Percentiles rank a stretch among this genome's conserved stretches.
Evolutionary conservation across 2,888 invertebrate genomes (phyloP).

Genomic region (Alviniconcha strummeri): DNA sequence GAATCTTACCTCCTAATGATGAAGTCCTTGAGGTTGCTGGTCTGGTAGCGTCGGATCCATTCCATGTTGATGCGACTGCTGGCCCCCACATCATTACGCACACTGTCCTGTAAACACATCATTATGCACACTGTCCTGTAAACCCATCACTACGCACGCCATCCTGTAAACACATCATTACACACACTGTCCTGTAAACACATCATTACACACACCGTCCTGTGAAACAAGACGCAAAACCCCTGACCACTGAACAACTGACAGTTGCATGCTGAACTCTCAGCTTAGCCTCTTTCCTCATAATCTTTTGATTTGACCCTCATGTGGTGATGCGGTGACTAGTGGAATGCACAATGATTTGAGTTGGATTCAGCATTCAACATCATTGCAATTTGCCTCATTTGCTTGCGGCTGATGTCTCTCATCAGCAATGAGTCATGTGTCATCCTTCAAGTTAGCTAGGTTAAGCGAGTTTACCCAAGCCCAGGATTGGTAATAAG

Average conservation of each 20-base stretch:
- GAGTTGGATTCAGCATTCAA: too few relatives aligned
- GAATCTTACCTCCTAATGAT: conserved; percentile 77
- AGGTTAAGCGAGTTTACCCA: conserved; percentile 50
- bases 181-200: too few relatives aligned
- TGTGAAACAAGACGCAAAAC: conserved; percentile 34
- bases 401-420: too few relatives aligned
- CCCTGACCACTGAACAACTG: too few relatives aligned
- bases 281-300: too few relatives aligned
- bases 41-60: conserved; percentile 83
- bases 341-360: too few relatives aligned
- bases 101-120: conserved; percentile 60
- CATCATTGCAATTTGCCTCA: too few relatives aligned
- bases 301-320: too few relatives aligned
- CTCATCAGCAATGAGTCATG: conserved; percentile 69
- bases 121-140: too few relatives aligned
- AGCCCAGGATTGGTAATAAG: conserved; percentile 90
- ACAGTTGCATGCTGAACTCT: too few relatives aligned
- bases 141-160: conserved; percentile 76
- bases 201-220: conserved; percentile 76
- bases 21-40: conserved; percentile 84
- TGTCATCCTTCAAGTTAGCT: neutral
- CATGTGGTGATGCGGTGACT: too few relatives aligned
- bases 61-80: conserved; percentile 85
- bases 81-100: conserved; percentile 87
- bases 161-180: conserved; percentile 47